A percentile compares a stretch with the other conserved stretches of the same genome.
These are phyloP conservation scores for Galbula dea DNA, from an alignment of 2,113 vertebrate species.

Conservation along the genomic window DNA sequence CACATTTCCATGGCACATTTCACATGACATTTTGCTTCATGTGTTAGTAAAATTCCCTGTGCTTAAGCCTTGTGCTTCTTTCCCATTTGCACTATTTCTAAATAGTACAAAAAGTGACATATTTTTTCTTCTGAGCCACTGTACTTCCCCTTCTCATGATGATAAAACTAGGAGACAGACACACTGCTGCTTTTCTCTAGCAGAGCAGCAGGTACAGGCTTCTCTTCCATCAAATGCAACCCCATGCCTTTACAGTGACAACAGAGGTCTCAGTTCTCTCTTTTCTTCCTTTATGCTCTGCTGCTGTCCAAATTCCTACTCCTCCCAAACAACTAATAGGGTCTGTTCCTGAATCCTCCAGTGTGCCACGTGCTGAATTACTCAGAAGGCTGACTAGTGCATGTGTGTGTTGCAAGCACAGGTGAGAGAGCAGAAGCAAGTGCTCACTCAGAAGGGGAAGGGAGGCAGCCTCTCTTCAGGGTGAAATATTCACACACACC, in stretches of 20 bases:
- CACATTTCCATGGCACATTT: not conserved
- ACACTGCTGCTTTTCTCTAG: not conserved
- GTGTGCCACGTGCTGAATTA: not conserved
- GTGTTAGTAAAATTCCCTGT: not conserved
- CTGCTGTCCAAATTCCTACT: not conserved
- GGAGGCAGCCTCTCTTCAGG: not conserved
- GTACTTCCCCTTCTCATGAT: not conserved
- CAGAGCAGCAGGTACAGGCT: not conserved
- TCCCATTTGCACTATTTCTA: not conserved
- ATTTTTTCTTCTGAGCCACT: not conserved
- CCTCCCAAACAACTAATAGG: not conserved
- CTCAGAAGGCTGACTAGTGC: not conserved
- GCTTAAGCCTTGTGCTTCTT: not conserved
- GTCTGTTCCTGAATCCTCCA: not conserved
- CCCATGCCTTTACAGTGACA: not conserved
- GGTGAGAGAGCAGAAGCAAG: not conserved
- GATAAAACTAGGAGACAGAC: not conserved
- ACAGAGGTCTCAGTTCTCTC: not conserved
- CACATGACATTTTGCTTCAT: not conserved
- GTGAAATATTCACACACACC: not conserved
- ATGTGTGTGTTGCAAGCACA: rapidly evolving
- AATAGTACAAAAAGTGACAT: not conserved
- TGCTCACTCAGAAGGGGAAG: not conserved
- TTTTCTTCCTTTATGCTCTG: not conserved
- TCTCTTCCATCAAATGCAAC: not conserved